Conservation (phyloP, 2,888 invertebrate genomes). For the Acanthacorydalis orientalis region DNA sequence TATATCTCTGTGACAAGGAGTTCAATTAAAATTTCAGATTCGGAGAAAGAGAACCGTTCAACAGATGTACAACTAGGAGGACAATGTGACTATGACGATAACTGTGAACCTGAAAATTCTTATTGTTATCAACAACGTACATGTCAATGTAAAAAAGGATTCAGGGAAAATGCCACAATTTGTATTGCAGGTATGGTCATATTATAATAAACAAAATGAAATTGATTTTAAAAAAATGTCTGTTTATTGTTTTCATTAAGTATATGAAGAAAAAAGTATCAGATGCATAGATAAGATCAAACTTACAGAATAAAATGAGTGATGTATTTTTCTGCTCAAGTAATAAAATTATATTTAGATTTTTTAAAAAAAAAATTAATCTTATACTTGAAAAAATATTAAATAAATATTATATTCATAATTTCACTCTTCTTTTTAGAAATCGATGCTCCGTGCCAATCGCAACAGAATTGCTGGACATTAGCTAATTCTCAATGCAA, state of each 20-base stretch:
- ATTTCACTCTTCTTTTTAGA: background rate
- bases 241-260: no score
- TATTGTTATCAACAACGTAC: slow-evolving; percentile 13
- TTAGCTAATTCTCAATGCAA: background rate
- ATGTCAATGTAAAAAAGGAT: background rate
- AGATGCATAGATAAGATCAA: no score
- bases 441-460: background rate
- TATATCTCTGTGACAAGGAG: no score
- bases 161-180: background rate
- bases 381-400: no score
- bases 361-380: background rate
- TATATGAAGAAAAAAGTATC: no score
- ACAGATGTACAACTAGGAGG: slow-evolving; percentile 13
- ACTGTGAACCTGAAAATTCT: slow-evolving; percentile 19
- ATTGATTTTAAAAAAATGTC: background rate
- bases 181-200: background rate
- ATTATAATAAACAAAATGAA: no score
- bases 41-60: no score
- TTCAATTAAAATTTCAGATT: no score
- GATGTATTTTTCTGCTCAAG: no score
- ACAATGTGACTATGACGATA: slow-evolving; percentile 15
- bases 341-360: no score
- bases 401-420: no score
- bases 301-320: no score
- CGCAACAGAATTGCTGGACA: background rate